A percentile compares a stretch with the other conserved stretches of the same genome.
These are phyloP conservation scores for Myopa tessellatipennis DNA, from an alignment of 2,888 invertebrate species.

Conservation along the genomic window DNA sequence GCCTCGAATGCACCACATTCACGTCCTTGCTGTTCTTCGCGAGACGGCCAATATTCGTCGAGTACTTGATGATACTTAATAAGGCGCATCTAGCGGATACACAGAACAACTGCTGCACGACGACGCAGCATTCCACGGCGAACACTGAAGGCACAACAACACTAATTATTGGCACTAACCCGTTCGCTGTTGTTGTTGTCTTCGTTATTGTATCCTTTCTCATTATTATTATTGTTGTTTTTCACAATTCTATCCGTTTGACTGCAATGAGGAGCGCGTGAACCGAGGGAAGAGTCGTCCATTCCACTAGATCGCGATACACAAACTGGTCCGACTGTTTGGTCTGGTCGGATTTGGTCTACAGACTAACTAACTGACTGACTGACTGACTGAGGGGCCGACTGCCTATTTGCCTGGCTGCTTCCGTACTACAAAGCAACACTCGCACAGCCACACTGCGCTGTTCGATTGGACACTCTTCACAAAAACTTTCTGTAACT, in stretches of 20 bases:
- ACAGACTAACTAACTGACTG: background rate
- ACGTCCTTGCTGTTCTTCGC: background rate
- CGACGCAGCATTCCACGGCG: no score
- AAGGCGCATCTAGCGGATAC: constrained; percentile 24
- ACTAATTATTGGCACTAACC: constrained; percentile 12
- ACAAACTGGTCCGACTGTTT: constrained; percentile 20
- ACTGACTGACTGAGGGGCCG: constrained; percentile 21
- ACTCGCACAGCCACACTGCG: constrained; percentile 20
- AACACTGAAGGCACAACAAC: background rate
- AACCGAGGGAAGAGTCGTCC: background rate
- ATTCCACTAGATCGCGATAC: constrained; percentile 7
- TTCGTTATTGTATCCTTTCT: constrained; percentile 5
- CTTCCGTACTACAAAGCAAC: constrained; percentile 17
- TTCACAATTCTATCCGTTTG: constrained; percentile 2
- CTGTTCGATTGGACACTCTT: constrained; percentile 15
- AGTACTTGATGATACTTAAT: constrained; percentile 20
- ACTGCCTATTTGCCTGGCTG: constrained; percentile 10
- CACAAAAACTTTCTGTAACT: constrained; percentile 7
- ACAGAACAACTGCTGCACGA: constrained; percentile 6
- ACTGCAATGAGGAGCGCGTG: background rate
- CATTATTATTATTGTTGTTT: constrained; percentile 4
- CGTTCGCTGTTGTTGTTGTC: constrained; percentile 15
- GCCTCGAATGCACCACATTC: background rate
- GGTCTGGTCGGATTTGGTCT: background rate
- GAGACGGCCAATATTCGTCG: background rate